These are phyloP conservation scores for Philaethria dido DNA, from an alignment of 2,888 invertebrate genomes.

Conservation along the genomic window DNA sequence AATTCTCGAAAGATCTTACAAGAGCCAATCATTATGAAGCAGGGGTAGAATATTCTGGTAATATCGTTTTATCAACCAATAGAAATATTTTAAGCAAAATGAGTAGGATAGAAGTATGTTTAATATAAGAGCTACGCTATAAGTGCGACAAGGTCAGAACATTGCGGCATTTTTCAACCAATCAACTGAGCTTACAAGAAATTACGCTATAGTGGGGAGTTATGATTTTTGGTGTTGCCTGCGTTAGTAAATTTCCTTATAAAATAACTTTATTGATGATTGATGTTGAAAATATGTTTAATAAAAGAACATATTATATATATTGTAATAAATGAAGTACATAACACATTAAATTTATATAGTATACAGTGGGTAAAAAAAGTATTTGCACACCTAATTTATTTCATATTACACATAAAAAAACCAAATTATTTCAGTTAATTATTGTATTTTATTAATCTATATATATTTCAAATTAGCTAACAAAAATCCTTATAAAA, in stretches of 20 bases:
- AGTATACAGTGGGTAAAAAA: too few relatives aligned
- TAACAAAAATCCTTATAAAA: too few relatives aligned
- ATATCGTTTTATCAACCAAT: conserved; percentile 52
- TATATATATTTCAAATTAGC: too few relatives aligned
- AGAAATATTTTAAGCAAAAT: conserved; percentile 28
- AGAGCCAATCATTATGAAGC: conserved; percentile 55
- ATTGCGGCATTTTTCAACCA: conserved; percentile 23
- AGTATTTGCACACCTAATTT: too few relatives aligned
- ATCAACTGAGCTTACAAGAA: conserved; percentile 1
- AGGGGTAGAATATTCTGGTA: conserved; percentile 56
- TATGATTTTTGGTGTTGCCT: background rate
- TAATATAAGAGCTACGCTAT: background rate
- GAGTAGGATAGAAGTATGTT: conserved; percentile 27
- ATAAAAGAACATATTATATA: too few relatives aligned
- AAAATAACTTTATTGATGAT: background rate
- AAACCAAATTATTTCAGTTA: too few relatives aligned
- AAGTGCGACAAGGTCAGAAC: conserved; percentile 36
- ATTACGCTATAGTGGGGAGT: conserved; percentile 16
- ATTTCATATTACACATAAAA: too few relatives aligned
- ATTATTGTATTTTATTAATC: too few relatives aligned
- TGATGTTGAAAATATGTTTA: background rate
- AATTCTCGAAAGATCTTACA: conserved; percentile 54
- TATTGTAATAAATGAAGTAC: too few relatives aligned
- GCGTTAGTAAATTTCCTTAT: background rate
- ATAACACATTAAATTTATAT: too few relatives aligned